Evolutionary conservation across 2,113 vertebrate genomes (phyloP), one percentile per base, ranked within the genome.

Genomic region (Stomatorhinus ivindoensis): DNA sequence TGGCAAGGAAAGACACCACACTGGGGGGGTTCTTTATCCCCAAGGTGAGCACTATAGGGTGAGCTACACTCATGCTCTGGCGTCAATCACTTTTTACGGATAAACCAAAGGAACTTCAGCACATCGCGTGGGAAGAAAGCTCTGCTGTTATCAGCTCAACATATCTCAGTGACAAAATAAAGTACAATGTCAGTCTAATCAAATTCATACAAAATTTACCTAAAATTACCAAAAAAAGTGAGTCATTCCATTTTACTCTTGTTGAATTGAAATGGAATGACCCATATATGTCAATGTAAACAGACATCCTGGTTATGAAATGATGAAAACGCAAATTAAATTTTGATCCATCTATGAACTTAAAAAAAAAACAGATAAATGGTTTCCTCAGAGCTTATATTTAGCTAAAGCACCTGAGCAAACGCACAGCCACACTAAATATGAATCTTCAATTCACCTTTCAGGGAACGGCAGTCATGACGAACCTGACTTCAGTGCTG

Each of bases 401-500:
- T 47, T 84, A 21, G 17, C 82, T 24, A 47, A 51, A 53, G 48
- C 9, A 86, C n/a, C 10, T 35, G 27, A 2, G 48, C 27, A 86
- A 86, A 86, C 47, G 27, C 53, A 27, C 24, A 53, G 31, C n/a
- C 13, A 21, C 13, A 13, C 24, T 13, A 2, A 9, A 61, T 9
- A 69, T 13, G 9, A 27, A n/a, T 53, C 50, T 61, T 9, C 10
- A 10, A 83, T 42, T 44, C 27, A 80, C 84, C 13, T 50, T 89
- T 1, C 90, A 97, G 97, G 97, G 96, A 1, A 96, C 95, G 19
- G 27, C 94, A 3, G 19, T 97, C 90, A 27, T 95, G 69, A 93
- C 92, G 89, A 95, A 95, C 84, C 93, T 98, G 90, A 93, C 95
- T 7, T 97, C 96, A 0, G 95, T 97, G 87, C 95, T 97, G 92